Base-by-base conservation (phyloP, 1,140 invertebrate genomes). In the Microplitis demolitor region DNA sequence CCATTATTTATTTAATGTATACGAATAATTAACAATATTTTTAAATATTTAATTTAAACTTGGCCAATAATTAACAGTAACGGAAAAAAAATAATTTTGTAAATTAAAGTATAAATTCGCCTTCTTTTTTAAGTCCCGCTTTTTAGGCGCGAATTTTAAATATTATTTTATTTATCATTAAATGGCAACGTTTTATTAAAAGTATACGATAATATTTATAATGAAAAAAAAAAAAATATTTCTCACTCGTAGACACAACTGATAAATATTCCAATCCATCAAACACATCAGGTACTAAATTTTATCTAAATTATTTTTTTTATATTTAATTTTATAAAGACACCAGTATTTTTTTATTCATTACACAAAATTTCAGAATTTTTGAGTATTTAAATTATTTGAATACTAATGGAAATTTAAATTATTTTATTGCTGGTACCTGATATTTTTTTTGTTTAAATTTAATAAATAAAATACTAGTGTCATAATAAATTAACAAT, bases 1-100 rank as follows among this genome's bases (percentile, higher is more conserved):
- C 9, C 54, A 6, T 34, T 66, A 16, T 33, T 60, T 66, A 67
- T 54, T 60, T 35, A n/a, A 54, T 53, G 33, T 13, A 71, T 78
- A 78, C 68, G 71, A 78, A 75, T 78, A 77, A 74, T 75, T 75
- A 78, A 77, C 77, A 75, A 69, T 68, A 50, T 78, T 73, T 58
- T 68, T 72, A 16, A n/a, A 61, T 58, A 69, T 16, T 11, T 35
- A 62, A 63, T 63, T 39, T 63, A 39, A 63, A 72, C 60, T 70
- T 61, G 13, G n/a, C 66, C 66, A 74, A 76, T 66, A 66, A 69
- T 76, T 35, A 76, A 76, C 72, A 76, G 72, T 54, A 54, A 45
- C 39, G 37, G 8, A 39, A 39, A 39, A 39, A 39, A 39, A 39
- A 39, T 39, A 6, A 13, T 53, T 54, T 54, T 14, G 9, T 16